phyloP scores from a whole-genome alignment of 2,797 vertebrate species.

The Enteromius trimaculatus region DNA sequence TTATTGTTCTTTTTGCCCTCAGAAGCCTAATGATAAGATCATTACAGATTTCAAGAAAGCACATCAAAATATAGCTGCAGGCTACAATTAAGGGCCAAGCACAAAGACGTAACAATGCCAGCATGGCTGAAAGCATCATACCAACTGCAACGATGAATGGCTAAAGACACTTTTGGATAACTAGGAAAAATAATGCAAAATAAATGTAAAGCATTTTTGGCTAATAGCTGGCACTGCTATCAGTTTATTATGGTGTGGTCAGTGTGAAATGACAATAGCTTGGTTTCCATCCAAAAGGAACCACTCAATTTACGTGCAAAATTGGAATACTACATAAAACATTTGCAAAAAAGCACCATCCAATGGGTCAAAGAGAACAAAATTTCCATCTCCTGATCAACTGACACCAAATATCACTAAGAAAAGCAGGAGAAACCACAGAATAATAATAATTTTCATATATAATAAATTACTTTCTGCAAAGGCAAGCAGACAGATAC shows the following conservation, averaged over 20 bases:
- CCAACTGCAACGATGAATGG: neutral
- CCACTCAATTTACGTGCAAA: too few relatives aligned
- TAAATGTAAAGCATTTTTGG: neutral
- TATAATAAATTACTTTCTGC: neutral
- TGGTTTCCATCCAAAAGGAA: neutral
- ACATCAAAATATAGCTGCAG: neutral
- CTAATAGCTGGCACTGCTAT: neutral
- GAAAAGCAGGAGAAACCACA: too few relatives aligned
- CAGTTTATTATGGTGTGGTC: neutral
- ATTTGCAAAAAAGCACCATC: neutral
- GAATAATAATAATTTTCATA: neutral
- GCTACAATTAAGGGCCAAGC: too few relatives aligned
- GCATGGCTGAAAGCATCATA: too few relatives aligned
- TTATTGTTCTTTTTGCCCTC: neutral
- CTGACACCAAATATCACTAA: too few relatives aligned
- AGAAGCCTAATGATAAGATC: neutral
- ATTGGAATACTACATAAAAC: neutral
- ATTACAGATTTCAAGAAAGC: neutral
- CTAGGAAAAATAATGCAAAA: too few relatives aligned
- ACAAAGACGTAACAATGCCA: too few relatives aligned
- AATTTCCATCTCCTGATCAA: neutral
- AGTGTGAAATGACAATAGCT: neutral
- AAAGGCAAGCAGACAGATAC: neutral
- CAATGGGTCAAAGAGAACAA: neutral
- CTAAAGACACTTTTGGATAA: neutral